A percentile compares a stretch with the other conserved stretches of the same genome.
Evolutionary conservation across 2,113 vertebrate species (phyloP).

Genomic region (Ursus arctos): DNA sequence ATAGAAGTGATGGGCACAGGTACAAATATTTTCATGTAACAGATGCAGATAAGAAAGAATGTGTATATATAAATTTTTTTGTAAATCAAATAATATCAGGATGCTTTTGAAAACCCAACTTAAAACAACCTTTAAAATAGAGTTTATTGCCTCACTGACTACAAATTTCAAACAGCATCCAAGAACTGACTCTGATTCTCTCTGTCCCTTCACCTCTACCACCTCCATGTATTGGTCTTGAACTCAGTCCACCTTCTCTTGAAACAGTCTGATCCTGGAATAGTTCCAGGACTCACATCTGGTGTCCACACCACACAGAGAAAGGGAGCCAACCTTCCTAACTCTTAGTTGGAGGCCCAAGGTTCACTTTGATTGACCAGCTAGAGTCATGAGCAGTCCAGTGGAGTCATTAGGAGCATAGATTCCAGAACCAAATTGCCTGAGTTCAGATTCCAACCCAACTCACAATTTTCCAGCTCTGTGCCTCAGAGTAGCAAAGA

Average conservation of each 20-base stretch:
- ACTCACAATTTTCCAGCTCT: neutral
- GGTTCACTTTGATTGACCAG: neutral
- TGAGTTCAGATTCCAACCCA: neutral
- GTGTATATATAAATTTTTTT: neutral
- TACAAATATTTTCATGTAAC: slow-evolving; percentile 27
- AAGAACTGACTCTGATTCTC: neutral
- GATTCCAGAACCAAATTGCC: neutral
- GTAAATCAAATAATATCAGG: neutral
- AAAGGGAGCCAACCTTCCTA: neutral
- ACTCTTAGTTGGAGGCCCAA: neutral
- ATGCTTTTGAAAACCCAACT: slow-evolving; percentile 46
- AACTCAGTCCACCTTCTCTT: neutral
- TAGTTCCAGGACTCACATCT: slow-evolving; percentile 34
- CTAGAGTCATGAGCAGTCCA: neutral
- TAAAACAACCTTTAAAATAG: neutral
- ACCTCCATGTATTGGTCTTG: neutral
- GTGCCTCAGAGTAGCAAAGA: neutral
- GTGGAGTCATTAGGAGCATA: neutral
- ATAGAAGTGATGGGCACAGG: neutral
- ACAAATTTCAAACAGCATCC: neutral
- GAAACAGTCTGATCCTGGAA: slow-evolving; percentile 1
- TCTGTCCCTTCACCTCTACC: neutral
- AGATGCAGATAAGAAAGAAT: neutral
- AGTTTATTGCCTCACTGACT: neutral
- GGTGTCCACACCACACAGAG: neutral